A percentile compares a stretch with the other conserved stretches of the same genome.
Evolutionary conservation across 1,140 invertebrate species (phyloP).

Genomic region (Cataglyphis hispanica): DNA sequence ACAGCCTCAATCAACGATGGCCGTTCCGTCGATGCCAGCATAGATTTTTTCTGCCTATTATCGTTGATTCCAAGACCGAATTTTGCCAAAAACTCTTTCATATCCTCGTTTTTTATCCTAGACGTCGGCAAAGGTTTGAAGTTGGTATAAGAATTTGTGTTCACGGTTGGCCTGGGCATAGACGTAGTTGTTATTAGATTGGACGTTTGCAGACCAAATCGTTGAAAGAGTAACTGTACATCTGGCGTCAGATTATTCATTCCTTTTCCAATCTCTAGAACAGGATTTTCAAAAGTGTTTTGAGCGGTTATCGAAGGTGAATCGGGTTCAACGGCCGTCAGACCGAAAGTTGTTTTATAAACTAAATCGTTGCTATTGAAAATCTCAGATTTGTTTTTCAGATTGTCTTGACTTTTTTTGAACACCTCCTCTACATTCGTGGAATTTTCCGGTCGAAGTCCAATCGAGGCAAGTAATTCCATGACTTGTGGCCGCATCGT

Average conservation of each 20-base stretch:
- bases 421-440: slow-evolving; percentile 65
- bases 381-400: slow-evolving; percentile 66
- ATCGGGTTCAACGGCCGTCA: slow-evolving; percentile 52
- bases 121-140: slow-evolving; percentile 88
- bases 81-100: slow-evolving; percentile 87
- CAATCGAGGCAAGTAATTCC: slow-evolving; percentile 84
- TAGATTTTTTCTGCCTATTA: slow-evolving; percentile 80
- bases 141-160: slow-evolving; percentile 85
- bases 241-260: slow-evolving; percentile 83
- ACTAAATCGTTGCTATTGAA: slow-evolving; percentile 61
- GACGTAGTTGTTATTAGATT: slow-evolving; percentile 66
- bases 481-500: slow-evolving; percentile 83
- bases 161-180: slow-evolving; percentile 59
- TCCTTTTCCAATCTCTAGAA: slow-evolving; percentile 76
- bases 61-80: slow-evolving; percentile 86
- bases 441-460: slow-evolving; percentile 73
- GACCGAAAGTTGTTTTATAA: slow-evolving; percentile 14
- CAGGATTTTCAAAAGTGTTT: slow-evolving; percentile 76
- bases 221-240: slow-evolving; percentile 82
- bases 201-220: slow-evolving; percentile 81
- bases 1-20: slow-evolving; percentile 83
- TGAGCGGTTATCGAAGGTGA: slow-evolving; percentile 71
- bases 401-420: slow-evolving; percentile 52
- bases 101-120: slow-evolving; percentile 84
- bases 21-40: slow-evolving; percentile 66